These are phyloP conservation scores for Galbula dea DNA, from an alignment of 2,113 vertebrate species.

Conservation along the genomic window DNA sequence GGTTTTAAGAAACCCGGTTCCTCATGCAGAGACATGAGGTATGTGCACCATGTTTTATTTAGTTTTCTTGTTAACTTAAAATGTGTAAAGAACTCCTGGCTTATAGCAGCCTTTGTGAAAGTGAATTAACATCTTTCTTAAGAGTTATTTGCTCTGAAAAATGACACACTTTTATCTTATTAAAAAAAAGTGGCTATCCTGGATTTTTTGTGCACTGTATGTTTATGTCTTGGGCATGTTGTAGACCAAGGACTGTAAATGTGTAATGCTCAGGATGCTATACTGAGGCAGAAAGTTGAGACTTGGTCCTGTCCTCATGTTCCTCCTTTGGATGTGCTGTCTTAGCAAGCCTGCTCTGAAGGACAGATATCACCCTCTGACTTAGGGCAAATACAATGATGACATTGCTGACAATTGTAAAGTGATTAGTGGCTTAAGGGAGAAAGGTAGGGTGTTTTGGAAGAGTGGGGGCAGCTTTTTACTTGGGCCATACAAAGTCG, in stretches of 20 bases:
- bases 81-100: background rate
- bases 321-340: background rate
- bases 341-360: background rate
- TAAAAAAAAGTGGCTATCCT: background rate
- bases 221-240: background rate
- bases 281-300: background rate
- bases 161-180: accelerated
- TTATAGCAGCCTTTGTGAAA: background rate
- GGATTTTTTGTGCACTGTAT: background rate
- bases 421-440: background rate
- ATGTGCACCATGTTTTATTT: background rate
- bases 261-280: background rate
- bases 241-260: background rate
- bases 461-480: accelerated
- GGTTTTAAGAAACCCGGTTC: background rate
- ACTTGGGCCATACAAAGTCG: background rate
- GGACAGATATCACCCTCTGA: background rate
- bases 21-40: background rate
- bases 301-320: background rate
- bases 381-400: background rate
- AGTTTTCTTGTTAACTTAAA: background rate
- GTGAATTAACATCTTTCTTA: background rate
- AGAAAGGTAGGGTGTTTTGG: background rate
- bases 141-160: background rate
- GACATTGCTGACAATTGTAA: background rate